A percentile compares a stretch with the other conserved stretches of the same genome.
Evolutionary conservation across 2,797 vertebrate genomes (phyloP).

Genomic region (Tadarida brasiliensis): DNA sequence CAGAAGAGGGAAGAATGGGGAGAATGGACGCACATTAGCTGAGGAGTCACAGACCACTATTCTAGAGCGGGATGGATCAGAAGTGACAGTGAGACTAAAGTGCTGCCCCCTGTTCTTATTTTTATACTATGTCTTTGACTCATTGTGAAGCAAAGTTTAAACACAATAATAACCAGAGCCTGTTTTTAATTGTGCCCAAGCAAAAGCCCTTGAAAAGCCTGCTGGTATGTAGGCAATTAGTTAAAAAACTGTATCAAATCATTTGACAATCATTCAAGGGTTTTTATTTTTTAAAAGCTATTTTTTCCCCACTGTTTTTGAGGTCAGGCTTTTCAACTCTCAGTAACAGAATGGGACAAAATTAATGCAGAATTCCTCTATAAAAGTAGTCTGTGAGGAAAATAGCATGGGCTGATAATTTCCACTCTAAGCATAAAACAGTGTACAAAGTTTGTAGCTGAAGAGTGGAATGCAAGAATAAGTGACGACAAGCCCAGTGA

Average conservation of each 20-base stretch:
- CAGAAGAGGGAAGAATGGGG: background rate
- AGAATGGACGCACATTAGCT: background rate
- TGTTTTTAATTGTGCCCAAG: constrained; percentile 36
- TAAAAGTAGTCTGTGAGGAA: background rate
- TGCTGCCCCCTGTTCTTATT: background rate
- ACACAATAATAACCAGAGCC: constrained; percentile 30
- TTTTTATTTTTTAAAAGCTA: constrained; percentile 34
- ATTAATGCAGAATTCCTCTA: background rate
- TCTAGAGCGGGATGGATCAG: background rate
- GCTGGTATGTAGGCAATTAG: constrained; percentile 42
- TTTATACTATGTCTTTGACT: constrained; percentile 41
- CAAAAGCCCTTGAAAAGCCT: constrained; percentile 47
- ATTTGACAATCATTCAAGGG: constrained; percentile 54
- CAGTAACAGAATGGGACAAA: background rate
- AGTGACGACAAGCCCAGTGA: background rate
- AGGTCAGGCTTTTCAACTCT: background rate
- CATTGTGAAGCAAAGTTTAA: constrained; percentile 48
- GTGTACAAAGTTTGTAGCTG: background rate
- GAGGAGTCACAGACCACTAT: constrained; percentile 8
- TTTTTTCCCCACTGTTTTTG: constrained; percentile 3
- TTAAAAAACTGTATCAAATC: constrained; percentile 42
- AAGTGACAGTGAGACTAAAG: background rate
- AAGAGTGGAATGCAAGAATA: background rate
- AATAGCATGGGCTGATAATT: background rate
- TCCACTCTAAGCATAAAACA: constrained; percentile 17